phyloP scores from a whole-genome alignment of 2,797 vertebrate genomes.

The Sebastes melanostomus region DNA sequence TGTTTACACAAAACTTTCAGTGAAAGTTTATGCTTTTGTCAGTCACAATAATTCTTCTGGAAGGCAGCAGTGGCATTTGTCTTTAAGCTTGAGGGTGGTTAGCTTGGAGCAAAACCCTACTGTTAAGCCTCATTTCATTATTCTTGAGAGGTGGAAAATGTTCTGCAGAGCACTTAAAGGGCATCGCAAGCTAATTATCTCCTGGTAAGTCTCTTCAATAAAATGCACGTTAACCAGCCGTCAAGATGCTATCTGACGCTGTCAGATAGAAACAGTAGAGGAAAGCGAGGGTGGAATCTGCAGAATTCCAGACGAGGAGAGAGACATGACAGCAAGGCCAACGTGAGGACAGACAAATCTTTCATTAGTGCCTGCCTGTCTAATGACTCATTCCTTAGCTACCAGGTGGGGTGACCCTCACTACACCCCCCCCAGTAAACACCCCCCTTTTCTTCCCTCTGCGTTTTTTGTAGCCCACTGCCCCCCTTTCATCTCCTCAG shows the following conservation, averaged over 20 bases:
- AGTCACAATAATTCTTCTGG: slow-evolving; percentile 34
- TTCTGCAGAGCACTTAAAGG: slow-evolving; percentile 22
- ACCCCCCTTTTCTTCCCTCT: slow-evolving; percentile 19
- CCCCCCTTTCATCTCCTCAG: slow-evolving; percentile 58
- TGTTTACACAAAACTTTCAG: slow-evolving; percentile 52
- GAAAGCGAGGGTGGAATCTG: slow-evolving; percentile 69
- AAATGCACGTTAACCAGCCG: slow-evolving; percentile 47
- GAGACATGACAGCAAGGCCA: slow-evolving; percentile 64
- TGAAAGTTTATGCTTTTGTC: slow-evolving; percentile 57
- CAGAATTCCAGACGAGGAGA: slow-evolving; percentile 64
- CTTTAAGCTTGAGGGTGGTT: not conserved
- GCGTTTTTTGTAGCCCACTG: slow-evolving; percentile 24
- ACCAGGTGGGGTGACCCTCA: slow-evolving; percentile 74
- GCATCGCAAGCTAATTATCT: slow-evolving; percentile 26
- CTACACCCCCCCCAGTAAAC: slow-evolving; percentile 19
- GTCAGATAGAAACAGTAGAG: slow-evolving; percentile 50
- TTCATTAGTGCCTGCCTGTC: slow-evolving; percentile 72
- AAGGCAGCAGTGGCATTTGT: slow-evolving; percentile 33
- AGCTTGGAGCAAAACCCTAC: not conserved
- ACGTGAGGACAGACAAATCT: slow-evolving; percentile 77
- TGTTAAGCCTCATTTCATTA: slow-evolving; percentile 14
- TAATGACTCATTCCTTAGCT: slow-evolving; percentile 77
- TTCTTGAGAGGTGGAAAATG: slow-evolving; percentile 5
- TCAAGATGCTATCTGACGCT: slow-evolving; percentile 64
- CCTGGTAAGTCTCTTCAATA: slow-evolving; percentile 40